Evolutionary conservation across 1,140 invertebrate genomes (phyloP).

Genomic region (Lordiphosa collinella): DNA sequence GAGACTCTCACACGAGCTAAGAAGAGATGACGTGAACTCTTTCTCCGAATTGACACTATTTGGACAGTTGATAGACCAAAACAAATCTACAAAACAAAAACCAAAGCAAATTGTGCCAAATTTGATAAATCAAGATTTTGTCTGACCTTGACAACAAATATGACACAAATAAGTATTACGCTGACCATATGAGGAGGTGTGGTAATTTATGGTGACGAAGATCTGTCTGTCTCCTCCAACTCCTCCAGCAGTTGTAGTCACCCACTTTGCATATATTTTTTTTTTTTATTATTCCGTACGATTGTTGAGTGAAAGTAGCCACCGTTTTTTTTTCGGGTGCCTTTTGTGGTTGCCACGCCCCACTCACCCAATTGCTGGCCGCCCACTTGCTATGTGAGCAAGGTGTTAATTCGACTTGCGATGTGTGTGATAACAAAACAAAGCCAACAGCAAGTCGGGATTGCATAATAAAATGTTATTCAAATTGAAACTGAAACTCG

Average conservation of each 20-base stretch:
- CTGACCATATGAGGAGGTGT: constrained; percentile 26
- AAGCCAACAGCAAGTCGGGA: constrained; percentile 1
- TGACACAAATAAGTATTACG: constrained; percentile 54
- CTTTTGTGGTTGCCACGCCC: constrained; percentile 51
- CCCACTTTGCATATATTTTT: constrained; percentile 39
- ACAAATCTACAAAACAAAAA: not conserved
- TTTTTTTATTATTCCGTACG: constrained; percentile 67
- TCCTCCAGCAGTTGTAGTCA: constrained; percentile 21
- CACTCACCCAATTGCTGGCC: constrained; percentile 7
- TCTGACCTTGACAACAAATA: constrained; percentile 57
- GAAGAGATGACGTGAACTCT: no score
- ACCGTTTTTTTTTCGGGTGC: constrained; percentile 35
- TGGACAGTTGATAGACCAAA: no score
- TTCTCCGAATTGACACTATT: no score
- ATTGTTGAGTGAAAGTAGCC: constrained; percentile 72
- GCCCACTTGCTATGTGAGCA: constrained; percentile 64
- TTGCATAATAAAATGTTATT: constrained; percentile 31
- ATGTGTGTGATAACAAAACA: constrained; percentile 30
- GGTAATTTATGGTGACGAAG: constrained; percentile 64
- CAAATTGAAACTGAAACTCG: constrained; percentile 33
- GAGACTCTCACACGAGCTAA: no score
- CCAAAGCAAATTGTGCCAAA: constrained; percentile 6
- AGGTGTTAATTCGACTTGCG: constrained; percentile 67
- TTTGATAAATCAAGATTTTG: no score
- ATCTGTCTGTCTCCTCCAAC: constrained; percentile 23